Base-by-base conservation (phyloP, 2,888 invertebrate species). In the Eustalomyia histrio region DNA sequence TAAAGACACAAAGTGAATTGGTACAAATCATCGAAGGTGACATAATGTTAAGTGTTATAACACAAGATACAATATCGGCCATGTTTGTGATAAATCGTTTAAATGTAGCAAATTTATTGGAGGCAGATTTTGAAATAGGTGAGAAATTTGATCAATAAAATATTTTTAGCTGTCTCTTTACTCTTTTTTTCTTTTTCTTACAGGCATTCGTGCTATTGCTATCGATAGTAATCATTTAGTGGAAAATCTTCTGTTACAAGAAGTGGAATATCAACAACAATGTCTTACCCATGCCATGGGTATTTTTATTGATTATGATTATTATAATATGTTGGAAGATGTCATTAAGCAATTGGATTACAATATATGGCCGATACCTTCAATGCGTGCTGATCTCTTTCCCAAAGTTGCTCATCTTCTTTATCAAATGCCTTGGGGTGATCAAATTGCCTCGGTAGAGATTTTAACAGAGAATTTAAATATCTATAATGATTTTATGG, bases 371-470 rank as follows among this genome's bases (percentile, higher is more conserved):
- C 87, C 90, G 9, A 87, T 91, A 79, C 89, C 90, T 1, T 85
- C 89, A 1, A 84, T 87, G 0, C 87, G 88, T 0, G 63, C 73
- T 0, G 83, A 88, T 18, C 76, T 90, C 2, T 89, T 90, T 61
- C 89, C 90, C 2, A 90, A 88, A 55, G 88, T 89, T 8, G 89
- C 89, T 0, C 90, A 90, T 60, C 83, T 91, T 17, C 80, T 91
- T 24, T 88, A 90, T 69, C 90, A 91, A 82, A 88, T 91, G 89
- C 91, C 91, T 0, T 90, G 90, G 90, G 88, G 88, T 24, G 88
- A 89, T 55, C 86, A 87, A 57, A 88, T 88, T 39, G 89, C 90
- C n/a, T 90, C 91, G 0, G 90, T 90, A 2, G 91, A 91, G 80
- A 89, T 91, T 47, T 72, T 89, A 5, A 87, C 90, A 0, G 89